Evolutionary conservation across 2,797 vertebrate genomes (phyloP).

Genomic region (Rhadinocentrus ornatus): DNA sequence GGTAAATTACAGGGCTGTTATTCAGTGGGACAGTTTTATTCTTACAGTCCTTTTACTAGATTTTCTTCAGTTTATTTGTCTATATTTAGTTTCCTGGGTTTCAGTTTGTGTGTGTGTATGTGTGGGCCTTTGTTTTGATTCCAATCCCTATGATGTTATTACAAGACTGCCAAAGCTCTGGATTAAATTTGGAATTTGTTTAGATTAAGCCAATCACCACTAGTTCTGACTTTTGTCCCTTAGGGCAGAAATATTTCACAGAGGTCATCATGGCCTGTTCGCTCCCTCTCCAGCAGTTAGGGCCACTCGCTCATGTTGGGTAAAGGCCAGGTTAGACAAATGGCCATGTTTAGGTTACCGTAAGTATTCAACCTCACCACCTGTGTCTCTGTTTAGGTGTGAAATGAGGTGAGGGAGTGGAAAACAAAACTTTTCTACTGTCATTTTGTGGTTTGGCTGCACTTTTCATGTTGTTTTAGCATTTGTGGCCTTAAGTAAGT

Average conservation of each 20-base stretch:
- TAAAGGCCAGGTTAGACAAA: not conserved
- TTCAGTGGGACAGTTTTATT: conserved; percentile 19
- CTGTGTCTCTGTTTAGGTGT: conserved; percentile 48
- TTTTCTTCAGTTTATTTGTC: conserved; percentile 61
- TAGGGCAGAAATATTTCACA: not conserved
- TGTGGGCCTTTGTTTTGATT: conserved; percentile 38
- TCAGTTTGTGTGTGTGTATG: conserved; percentile 28
- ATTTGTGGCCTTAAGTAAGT: conserved; percentile 51
- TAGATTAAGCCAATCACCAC: conserved; percentile 47
- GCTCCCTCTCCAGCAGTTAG: conserved; percentile 22
- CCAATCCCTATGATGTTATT: conserved; percentile 48
- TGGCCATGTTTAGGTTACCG: conserved; percentile 21
- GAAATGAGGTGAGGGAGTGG: conserved; percentile 66
- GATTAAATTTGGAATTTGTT: conserved; percentile 66
- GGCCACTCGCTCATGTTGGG: conserved; percentile 20
- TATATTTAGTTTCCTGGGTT: conserved; percentile 79
- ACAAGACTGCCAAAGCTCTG: conserved; percentile 60
- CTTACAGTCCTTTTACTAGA: conserved; percentile 30
- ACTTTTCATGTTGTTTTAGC: conserved; percentile 48
- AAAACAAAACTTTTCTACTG: conserved; percentile 43
- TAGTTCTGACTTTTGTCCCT: conserved; percentile 28
- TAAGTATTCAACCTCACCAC: not conserved
- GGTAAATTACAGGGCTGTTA: not conserved
- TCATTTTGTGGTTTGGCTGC: conserved; percentile 15
- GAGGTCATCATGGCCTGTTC: conserved; percentile 9